phyloP scores from a whole-genome alignment of 1,140 invertebrate genomes.

The Meloidogyne exigua region DNA sequence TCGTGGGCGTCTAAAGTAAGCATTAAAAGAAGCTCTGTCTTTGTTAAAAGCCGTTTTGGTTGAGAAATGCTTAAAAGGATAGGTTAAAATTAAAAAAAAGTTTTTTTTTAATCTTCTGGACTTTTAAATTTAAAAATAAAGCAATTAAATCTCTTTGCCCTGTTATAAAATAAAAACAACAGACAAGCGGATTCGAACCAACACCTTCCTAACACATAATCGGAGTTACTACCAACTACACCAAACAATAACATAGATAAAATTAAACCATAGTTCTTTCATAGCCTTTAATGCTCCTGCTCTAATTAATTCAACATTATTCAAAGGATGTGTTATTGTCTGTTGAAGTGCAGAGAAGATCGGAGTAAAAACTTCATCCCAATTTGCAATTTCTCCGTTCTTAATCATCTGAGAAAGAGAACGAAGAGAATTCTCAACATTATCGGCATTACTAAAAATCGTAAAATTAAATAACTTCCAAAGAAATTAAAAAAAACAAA shows the following conservation, averaged over 20 bases:
- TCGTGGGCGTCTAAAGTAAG: conserved; percentile 82
- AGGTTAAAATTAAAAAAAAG: conserved; percentile 24
- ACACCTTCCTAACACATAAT: background rate
- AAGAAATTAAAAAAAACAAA: background rate
- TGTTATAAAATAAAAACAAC: background rate
- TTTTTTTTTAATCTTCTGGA: background rate
- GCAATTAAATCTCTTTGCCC: background rate
- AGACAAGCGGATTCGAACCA: background rate
- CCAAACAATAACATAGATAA: background rate
- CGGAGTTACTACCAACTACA: background rate
- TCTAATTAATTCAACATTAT: conserved; percentile 4
- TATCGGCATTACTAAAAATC: conserved; percentile 35
- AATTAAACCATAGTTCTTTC: conserved; percentile 42
- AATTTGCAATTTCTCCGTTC: conserved; percentile 66
- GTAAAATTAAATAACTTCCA: background rate
- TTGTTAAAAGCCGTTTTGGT: conserved; percentile 76
- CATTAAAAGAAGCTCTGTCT: conserved; percentile 81
- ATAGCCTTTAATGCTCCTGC: conserved; percentile 32
- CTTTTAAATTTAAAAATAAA: background rate
- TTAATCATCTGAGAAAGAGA: conserved; percentile 56
- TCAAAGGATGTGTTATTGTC: conserved; percentile 69
- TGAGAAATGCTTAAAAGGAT: conserved; percentile 67
- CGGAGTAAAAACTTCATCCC: conserved; percentile 71
- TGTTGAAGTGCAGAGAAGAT: conserved; percentile 76
- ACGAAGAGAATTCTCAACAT: conserved; percentile 38